Conservation (phyloP, 2,113 vertebrate genomes). For the Falcunculus frontatus region DNA sequence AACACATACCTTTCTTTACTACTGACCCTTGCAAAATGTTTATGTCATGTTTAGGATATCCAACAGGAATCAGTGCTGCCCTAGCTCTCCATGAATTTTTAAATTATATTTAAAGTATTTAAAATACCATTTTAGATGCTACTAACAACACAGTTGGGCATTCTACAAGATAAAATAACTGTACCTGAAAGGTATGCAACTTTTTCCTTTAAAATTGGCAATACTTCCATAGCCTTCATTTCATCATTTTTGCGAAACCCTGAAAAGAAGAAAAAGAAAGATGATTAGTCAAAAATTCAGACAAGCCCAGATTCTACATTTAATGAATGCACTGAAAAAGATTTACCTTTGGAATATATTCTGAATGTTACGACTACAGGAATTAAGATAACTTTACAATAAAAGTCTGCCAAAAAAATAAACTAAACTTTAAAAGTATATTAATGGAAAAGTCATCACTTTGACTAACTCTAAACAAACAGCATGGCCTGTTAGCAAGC, state of each 20-base stretch:
- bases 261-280: slow-evolving; percentile 62
- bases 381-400: not conserved
- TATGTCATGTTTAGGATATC: not conserved
- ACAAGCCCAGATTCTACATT: not conserved
- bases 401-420: not conserved
- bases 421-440: not conserved
- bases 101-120: not conserved
- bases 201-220: slow-evolving; percentile 97
- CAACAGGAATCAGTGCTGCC: not conserved
- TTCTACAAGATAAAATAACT: not conserved
- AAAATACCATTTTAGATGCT: not conserved
- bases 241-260: slow-evolving; percentile 98
- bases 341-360: not conserved
- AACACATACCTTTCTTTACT: not conserved
- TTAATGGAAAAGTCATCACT: not conserved
- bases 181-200: slow-evolving; percentile 96
- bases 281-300: not conserved
- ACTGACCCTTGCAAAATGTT: not conserved
- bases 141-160: not conserved
- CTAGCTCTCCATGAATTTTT: not conserved
- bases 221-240: slow-evolving; percentile 95
- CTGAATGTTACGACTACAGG: not conserved
- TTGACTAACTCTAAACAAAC: not conserved
- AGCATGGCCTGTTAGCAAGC: not conserved
- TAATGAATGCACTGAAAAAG: not conserved